phyloP scores from a whole-genome alignment of 2,888 invertebrate genomes.

The Synanthedon tipuliformis region DNA sequence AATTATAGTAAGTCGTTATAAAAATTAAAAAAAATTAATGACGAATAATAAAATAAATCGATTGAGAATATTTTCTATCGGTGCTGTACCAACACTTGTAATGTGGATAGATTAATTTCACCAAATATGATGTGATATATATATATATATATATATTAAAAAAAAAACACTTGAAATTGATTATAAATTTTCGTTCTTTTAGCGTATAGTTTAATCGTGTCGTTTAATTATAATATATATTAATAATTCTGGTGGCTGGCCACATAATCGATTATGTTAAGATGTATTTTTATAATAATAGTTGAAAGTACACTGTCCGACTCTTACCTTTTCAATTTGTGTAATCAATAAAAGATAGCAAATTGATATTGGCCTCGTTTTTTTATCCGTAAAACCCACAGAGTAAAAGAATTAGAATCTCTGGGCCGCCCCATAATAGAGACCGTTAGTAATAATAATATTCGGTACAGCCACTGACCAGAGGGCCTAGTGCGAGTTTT shows the following conservation, averaged over 20 bases:
- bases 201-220: not conserved
- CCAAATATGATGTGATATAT: conserved; percentile 33
- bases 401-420: too few species aligned
- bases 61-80: too few species aligned
- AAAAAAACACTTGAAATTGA: conserved; percentile 11
- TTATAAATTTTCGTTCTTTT: conserved; percentile 4
- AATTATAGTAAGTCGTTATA: too few species aligned
- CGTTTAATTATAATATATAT: not conserved
- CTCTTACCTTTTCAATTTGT: conserved; percentile 58
- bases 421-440: too few species aligned
- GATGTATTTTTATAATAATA: conserved; percentile 46
- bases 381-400: not conserved
- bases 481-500: too few species aligned
- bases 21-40: too few species aligned
- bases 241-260: conserved; percentile 56
- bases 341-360: conserved; percentile 66
- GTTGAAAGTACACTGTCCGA: conserved; percentile 45
- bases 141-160: too few species aligned
- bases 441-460: too few species aligned
- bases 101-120: not conserved
- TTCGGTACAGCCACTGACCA: too few species aligned
- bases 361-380: conserved; percentile 37
- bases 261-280: conserved; percentile 44
- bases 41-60: too few species aligned
- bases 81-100: too few species aligned